A percentile compares a stretch with the other conserved stretches of the same genome.
Evolutionary conservation across 2,113 vertebrate genomes (phyloP).

Genomic region (Antechinus flavipes): DNA sequence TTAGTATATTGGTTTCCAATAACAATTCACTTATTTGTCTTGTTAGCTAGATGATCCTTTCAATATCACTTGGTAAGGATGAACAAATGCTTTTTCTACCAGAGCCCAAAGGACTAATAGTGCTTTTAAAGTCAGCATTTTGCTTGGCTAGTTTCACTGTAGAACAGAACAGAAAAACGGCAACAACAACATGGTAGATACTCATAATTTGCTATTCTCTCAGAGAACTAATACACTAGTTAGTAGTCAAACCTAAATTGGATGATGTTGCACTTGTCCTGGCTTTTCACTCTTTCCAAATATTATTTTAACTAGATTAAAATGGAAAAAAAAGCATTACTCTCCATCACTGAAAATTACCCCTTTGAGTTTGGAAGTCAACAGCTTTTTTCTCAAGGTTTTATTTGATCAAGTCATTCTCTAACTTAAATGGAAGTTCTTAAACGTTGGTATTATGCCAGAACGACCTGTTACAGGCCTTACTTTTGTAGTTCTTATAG

Average conservation of each 20-base stretch:
- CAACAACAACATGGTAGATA: background rate
- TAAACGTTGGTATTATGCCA: background rate
- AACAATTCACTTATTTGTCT: background rate
- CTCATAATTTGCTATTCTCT: background rate
- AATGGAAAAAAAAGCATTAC: constrained; percentile 22
- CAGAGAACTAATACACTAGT: background rate
- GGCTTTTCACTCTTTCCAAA: constrained; percentile 4
- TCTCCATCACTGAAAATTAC: background rate
- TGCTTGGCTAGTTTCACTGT: background rate
- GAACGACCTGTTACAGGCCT: background rate
- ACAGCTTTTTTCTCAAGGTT: background rate
- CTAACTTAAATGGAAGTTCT: background rate
- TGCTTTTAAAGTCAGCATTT: background rate
- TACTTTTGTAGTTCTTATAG: background rate
- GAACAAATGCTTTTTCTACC: background rate
- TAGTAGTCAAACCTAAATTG: background rate
- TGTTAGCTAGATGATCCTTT: background rate
- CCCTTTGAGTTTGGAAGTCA: background rate
- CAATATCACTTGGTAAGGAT: background rate
- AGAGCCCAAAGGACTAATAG: background rate
- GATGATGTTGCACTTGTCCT: background rate
- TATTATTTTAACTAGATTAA: background rate
- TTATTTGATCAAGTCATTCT: background rate
- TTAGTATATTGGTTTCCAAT: background rate
- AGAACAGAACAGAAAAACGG: background rate